Percentiles rank a stretch among this genome's conserved stretches.
Conservation (phyloP, 2,113 vertebrate species). For the Melanotaenia duboulayi region DNA sequence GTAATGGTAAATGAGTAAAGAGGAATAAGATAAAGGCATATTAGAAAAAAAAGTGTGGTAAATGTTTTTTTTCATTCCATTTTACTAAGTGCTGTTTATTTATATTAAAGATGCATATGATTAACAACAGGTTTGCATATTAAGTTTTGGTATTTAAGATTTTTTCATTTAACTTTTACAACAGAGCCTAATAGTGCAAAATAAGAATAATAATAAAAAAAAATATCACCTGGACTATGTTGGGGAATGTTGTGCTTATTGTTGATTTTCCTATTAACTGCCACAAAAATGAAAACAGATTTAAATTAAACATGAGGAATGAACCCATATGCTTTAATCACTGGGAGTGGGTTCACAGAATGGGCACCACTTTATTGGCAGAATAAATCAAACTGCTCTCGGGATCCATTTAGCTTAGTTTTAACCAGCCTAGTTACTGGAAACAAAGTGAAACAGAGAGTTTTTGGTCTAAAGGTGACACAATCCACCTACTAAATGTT, state of each 20-base stretch:
- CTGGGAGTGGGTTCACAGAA: background rate
- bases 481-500: background rate
- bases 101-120: too few relatives aligned
- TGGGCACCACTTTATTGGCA: background rate
- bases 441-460: background rate
- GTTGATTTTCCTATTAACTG: background rate
- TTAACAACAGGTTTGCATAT: background rate
- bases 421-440: background rate
- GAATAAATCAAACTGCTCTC: background rate
- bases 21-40: slow-evolving; percentile 3
- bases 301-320: background rate
- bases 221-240: background rate
- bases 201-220: too few relatives aligned
- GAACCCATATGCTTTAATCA: background rate
- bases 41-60: too few relatives aligned
- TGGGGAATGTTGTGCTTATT: background rate
- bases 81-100: too few relatives aligned
- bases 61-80: too few relatives aligned
- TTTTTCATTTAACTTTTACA: too few relatives aligned
- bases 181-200: too few relatives aligned
- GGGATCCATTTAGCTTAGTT: background rate
- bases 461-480: background rate
- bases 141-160: background rate
- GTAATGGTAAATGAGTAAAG: slow-evolving; percentile 27
- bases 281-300: background rate